phyloP scores from a whole-genome alignment of 2,888 invertebrate species.

The Desoria tigrina region DNA sequence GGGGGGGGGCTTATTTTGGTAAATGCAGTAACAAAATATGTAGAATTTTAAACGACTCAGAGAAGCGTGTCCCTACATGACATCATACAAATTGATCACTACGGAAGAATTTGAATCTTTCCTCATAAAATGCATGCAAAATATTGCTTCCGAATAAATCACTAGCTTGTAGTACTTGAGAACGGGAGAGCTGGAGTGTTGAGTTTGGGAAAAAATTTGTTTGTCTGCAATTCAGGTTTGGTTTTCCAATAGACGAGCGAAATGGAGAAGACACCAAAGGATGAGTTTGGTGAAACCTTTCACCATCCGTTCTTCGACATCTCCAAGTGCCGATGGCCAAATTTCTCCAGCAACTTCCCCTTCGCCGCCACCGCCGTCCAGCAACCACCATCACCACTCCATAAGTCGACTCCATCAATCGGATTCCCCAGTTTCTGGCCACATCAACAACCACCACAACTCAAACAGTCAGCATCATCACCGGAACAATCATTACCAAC shows the following conservation, averaged over 20 bases:
- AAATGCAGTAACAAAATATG: too few species aligned
- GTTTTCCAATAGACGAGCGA: slow-evolving; percentile 99
- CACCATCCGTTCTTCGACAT: slow-evolving; percentile 57
- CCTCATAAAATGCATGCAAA: too few species aligned
- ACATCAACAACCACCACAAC: slow-evolving; percentile 58
- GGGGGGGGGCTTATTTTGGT: too few species aligned
- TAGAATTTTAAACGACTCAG: too few species aligned
- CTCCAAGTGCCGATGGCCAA: slow-evolving; percentile 53
- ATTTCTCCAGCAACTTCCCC: slow-evolving; percentile 62
- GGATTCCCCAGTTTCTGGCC: slow-evolving; percentile 56
- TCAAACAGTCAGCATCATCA: slow-evolving; percentile 61
- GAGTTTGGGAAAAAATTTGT: slow-evolving; percentile 33
- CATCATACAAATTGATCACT: too few species aligned
- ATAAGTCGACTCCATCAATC: slow-evolving; percentile 10
- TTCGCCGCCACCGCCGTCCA: slow-evolving; percentile 57
- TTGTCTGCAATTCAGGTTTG: slow-evolving; percentile 77
- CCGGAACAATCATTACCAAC: slow-evolving; percentile 56
- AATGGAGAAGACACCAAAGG: slow-evolving; percentile 95
- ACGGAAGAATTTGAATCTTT: too few species aligned
- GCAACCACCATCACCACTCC: slow-evolving; percentile 9
- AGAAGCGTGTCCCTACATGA: too few species aligned
- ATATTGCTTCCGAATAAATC: too few species aligned
- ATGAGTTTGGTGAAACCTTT: slow-evolving; percentile 88
- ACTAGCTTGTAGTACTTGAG: slow-evolving; percentile 7
- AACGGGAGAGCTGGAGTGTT: slow-evolving; percentile 13